A percentile compares a stretch with the other conserved stretches of the same genome.
Evolutionary conservation across 2,113 vertebrate genomes (phyloP).

Genomic region (Grus americana): DNA sequence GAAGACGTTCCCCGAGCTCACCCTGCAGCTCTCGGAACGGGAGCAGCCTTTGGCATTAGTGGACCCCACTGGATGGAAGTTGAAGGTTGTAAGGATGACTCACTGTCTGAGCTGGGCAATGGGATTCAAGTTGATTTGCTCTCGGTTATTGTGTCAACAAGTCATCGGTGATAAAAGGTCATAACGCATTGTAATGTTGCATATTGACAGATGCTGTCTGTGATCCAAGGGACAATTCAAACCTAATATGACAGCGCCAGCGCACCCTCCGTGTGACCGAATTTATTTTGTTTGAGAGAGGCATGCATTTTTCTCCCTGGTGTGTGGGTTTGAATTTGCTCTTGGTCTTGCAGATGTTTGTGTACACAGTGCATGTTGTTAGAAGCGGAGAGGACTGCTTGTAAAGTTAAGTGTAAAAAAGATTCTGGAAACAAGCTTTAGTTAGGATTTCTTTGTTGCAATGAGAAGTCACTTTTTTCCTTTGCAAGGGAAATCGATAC

Average conservation of each 20-base stretch:
- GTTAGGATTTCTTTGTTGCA: not conserved
- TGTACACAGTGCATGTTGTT: fast-evolving
- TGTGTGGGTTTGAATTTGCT: not conserved
- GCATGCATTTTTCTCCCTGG: not conserved
- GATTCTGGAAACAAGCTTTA: not conserved
- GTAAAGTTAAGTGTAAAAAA: not conserved
- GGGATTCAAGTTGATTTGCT: constrained; percentile 59
- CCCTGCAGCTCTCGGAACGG: fast-evolving
- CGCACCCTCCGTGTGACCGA: not conserved
- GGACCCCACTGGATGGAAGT: not conserved
- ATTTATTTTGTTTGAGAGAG: not conserved
- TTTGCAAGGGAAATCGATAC: not conserved
- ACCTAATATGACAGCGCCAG: fast-evolving
- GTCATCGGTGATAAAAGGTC: constrained; percentile 47
- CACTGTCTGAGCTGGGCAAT: constrained; percentile 22
- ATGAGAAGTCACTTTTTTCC: not conserved
- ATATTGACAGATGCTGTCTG: constrained; percentile 6
- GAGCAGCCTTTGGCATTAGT: not conserved
- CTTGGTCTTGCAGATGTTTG: not conserved
- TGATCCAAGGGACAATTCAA: not conserved
- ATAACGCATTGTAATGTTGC: constrained; percentile 38
- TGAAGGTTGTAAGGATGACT: constrained; percentile 37
- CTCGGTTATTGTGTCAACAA: constrained; percentile 56
- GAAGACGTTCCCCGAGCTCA: not conserved
- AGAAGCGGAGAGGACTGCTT: not conserved